Evolutionary conservation across 1,140 invertebrate genomes (phyloP), one percentile per base, ranked within the genome.

Genomic region (Apis cerana): DNA sequence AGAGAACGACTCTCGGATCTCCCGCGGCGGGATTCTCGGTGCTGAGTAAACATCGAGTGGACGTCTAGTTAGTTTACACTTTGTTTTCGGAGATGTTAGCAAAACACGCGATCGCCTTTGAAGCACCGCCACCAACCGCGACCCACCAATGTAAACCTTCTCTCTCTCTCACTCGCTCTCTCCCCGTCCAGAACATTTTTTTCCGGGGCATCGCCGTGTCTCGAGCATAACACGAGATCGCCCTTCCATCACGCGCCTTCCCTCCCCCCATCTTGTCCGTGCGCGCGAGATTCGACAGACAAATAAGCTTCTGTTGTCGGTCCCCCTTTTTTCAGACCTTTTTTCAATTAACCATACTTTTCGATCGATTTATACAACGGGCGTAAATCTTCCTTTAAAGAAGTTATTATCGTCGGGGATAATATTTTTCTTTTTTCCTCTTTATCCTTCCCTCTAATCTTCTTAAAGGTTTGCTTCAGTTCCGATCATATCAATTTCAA

Each of bases 41-140:
- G 89, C 88, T 92, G 89, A 89, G 89, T 88, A 92, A 93, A 92
- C 91, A 93, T 56, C 27, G 56, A 88, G 81, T 91, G 87, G 90
- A 93, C 91, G 90, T 90, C 89, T 89, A 93, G 90, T 92, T 91
- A 92, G 92, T 93, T 93, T 93, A 93, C 90, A 92, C 90, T 90
- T 91, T 91, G 90, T 92, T 92, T 93, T 90, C 71, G 87, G 84
- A 91, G 90, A 91, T 91, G 91, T 93, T 93, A 92, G 89, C 89
- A 87, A 93, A 93, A 93, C 92, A 93, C 81, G 86, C 75, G 83
- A 74, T 89, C 68, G 61, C 91, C 33, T 93, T 93, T 92, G 91
- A 92, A 74, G 54, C 48, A 64, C 64, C 88, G 75, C 80, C 84
- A 69, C 75, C 82, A 84, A 85, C 85, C 86, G 65, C 54, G 90